A percentile compares a stretch with the other conserved stretches of the same genome.
These are phyloP conservation scores for Serilophus lunatus DNA, from an alignment of 2,113 vertebrate genomes.

Conservation along the genomic window DNA sequence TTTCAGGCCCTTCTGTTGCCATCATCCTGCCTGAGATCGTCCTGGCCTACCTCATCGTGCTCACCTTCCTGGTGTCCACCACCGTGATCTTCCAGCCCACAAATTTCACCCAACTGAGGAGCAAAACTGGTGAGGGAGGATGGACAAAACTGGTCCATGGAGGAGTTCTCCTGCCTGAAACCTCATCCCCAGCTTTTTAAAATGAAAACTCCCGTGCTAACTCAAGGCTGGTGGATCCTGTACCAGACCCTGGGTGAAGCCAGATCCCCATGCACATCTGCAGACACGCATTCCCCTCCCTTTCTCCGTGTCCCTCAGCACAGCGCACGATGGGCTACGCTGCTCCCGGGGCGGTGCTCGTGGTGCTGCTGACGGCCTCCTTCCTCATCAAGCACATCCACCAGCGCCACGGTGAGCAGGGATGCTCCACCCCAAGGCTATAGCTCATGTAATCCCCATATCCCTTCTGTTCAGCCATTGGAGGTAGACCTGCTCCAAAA, in stretches of 20 bases:
- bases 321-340: constrained; percentile 31
- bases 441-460: accelerated
- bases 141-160: accelerated
- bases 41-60: not conserved
- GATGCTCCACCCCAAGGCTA: accelerated
- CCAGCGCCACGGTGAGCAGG: constrained; percentile 23
- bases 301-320: not conserved
- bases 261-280: accelerated
- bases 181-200: accelerated
- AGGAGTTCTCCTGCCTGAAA: not conserved
- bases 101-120: not conserved
- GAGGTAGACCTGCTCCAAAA: not conserved
- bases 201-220: not conserved
- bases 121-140: not conserved
- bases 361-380: not conserved
- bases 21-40: not conserved
- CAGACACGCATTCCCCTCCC: accelerated
- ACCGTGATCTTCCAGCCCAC: not conserved
- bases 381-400: constrained; percentile 14
- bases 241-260: not conserved
- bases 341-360: not conserved
- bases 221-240: not conserved
- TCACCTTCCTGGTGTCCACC: constrained; percentile 9
- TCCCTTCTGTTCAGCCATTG: accelerated
- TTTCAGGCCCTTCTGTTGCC: constrained; percentile 33